Conservation (phyloP, 2,797 vertebrate genomes). For the Neomorphus geoffroyi region DNA sequence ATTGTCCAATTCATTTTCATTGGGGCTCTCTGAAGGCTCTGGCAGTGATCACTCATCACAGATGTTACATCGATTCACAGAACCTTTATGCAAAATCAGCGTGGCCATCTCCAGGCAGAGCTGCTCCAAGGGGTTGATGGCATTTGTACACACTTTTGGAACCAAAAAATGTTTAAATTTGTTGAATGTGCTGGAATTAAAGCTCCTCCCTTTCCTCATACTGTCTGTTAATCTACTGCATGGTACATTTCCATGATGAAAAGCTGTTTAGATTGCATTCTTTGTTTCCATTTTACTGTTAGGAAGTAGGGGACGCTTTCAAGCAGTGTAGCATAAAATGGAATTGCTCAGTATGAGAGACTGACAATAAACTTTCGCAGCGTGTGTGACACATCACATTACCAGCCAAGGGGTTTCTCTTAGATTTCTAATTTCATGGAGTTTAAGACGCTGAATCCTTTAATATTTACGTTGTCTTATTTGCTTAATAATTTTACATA, state of each 20-base stretch:
- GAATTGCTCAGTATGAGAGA: background rate
- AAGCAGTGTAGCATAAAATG: background rate
- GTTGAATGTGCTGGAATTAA: background rate
- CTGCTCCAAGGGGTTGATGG: background rate
- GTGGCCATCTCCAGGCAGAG: background rate
- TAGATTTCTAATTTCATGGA: slow-evolving; percentile 4
- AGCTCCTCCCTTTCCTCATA: background rate
- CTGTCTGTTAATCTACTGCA: background rate
- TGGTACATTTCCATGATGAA: background rate
- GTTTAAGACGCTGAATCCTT: background rate
- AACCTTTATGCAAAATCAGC: background rate
- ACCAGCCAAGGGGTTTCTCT: background rate
- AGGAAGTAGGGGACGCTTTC: background rate
- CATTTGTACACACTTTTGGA: background rate
- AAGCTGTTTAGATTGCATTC: background rate
- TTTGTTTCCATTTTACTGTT: background rate
- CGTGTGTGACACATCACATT: background rate
- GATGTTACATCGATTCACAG: background rate
- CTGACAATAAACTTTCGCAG: background rate
- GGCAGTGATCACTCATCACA: background rate
- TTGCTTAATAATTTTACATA: background rate
- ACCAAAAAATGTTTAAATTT: background rate
- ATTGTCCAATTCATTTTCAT: background rate
- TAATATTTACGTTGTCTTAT: background rate
- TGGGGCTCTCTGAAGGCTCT: background rate